Evolutionary conservation across 2,888 invertebrate species (phyloP).

Genomic region (Leptopilina drosophilae): DNA sequence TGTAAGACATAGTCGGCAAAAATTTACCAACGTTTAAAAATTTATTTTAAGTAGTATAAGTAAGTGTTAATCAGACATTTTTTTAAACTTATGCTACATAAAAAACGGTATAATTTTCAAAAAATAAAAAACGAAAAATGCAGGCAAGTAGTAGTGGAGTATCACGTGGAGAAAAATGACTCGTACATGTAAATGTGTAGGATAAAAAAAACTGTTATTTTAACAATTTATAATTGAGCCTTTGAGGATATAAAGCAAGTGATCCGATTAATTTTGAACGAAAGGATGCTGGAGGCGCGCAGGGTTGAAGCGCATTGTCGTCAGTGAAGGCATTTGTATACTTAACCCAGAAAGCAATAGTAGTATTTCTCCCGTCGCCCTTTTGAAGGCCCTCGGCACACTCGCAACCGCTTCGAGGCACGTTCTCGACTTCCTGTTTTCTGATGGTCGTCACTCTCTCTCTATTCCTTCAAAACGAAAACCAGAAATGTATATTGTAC

Average conservation of each 20-base stretch:
- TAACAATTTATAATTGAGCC: conserved; percentile 25
- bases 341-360: conserved; percentile 60
- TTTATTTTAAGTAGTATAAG: too few relatives aligned
- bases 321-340: conserved; percentile 36
- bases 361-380: conserved; percentile 48
- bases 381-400: conserved; percentile 48
- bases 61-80: too few relatives aligned
- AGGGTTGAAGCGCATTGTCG: neutral
- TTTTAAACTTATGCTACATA: too few relatives aligned
- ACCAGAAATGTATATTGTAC: neutral
- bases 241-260: conserved; percentile 28
- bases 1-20: too few relatives aligned
- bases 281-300: conserved; percentile 32
- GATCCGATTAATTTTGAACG: conserved; percentile 8
- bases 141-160: too few relatives aligned
- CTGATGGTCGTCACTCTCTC: neutral
- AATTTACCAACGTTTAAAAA: too few relatives aligned
- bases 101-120: too few relatives aligned
- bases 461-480: neutral
- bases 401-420: conserved; percentile 40
- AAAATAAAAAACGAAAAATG: too few relatives aligned
- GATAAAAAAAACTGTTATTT: neutral
- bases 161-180: too few relatives aligned
- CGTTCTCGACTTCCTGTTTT: conserved; percentile 54
- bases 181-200: too few relatives aligned